Conservation (phyloP, 2,888 invertebrate genomes). For the Andrena marginata region DNA sequence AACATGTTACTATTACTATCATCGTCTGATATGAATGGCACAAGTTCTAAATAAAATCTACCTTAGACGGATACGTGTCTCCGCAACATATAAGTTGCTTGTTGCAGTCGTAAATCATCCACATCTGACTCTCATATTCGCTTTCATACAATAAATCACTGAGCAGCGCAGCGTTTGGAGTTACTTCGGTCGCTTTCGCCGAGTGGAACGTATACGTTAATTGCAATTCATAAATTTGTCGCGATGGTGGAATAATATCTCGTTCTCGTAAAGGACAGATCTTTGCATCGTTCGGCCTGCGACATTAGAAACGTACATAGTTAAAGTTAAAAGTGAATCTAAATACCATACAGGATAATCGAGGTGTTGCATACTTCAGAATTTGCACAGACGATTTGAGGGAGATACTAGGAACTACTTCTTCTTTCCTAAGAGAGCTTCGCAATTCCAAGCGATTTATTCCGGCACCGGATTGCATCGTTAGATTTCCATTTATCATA, state of each 20-base stretch:
- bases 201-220: constrained; percentile 95
- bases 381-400: constrained; percentile 92
- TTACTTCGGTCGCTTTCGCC: constrained; percentile 92
- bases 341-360: too few species aligned
- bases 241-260: constrained; percentile 94
- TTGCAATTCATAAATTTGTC: constrained; percentile 96
- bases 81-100: constrained; percentile 95
- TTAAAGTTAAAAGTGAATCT: background rate
- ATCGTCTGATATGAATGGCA: background rate
- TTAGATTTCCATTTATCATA: constrained; percentile 88
- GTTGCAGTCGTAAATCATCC: constrained; percentile 97
- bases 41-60: constrained; percentile 80
- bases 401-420: constrained; percentile 90
- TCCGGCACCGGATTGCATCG: constrained; percentile 92
- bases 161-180: constrained; percentile 92
- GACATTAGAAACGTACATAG: constrained; percentile 64
- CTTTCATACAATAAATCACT: constrained; percentile 97
- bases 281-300: constrained; percentile 93
- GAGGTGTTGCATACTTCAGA: constrained; percentile 86
- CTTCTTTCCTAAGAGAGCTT: constrained; percentile 90
- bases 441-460: constrained; percentile 90
- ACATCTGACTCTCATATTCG: constrained; percentile 97
- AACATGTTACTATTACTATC: background rate
- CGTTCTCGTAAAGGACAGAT: constrained; percentile 91
- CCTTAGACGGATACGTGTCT: constrained; percentile 95